Base-by-base conservation (phyloP, 1,140 invertebrate species). In the Drosophila fuyamai region DNA sequence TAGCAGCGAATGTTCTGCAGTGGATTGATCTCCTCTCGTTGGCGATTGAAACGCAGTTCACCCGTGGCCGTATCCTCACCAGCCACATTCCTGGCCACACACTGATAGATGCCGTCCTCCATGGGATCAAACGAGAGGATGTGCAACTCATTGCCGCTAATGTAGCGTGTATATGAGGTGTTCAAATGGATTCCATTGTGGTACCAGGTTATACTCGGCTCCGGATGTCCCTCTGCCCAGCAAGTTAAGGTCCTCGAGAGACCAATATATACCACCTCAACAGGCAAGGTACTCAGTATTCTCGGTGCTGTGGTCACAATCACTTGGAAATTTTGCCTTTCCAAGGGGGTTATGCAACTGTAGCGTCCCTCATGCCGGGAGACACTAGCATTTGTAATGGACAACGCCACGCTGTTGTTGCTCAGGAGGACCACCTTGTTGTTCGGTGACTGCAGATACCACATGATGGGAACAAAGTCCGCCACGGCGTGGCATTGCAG, bases 81-180 rank as follows among this genome's bases (percentile, higher is more conserved):
- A 36, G 91, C 90, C 8, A 89, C 73, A 57, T 92, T 92, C 0
- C 75, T 51, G 1, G 92, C 92, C 66, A 92, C 85, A 56, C 92
- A 92, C 72, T 92, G 92, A 78, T 92, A 92, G 13, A 92, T 88
- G 54, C 92, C 91, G 46, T 79, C 90, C 72, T 92, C 91, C 56
- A 88, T 75, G 12, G 85, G 85, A 56, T 92, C 91, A 18, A 92
- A 91, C 0, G 91, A 92, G 44, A 91, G 83, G 12, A 92, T 81
- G 16, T 76, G 67, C 58, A 92, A 54, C 60, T 86, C 84, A 12
- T 89, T 90, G 41, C 86, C 79, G 56, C 66, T 86, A n/a, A 92
- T 91, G 48, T 91, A 89, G 13, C 88, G 88, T 1, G 90, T 90
- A 40, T 83, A 92, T 53, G 83, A 88, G 76, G 88, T 92, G 32